A percentile compares a stretch with the other conserved stretches of the same genome.
These are phyloP conservation scores for Molossus molossus DNA, from an alignment of 2,797 vertebrate species.

Conservation along the genomic window DNA sequence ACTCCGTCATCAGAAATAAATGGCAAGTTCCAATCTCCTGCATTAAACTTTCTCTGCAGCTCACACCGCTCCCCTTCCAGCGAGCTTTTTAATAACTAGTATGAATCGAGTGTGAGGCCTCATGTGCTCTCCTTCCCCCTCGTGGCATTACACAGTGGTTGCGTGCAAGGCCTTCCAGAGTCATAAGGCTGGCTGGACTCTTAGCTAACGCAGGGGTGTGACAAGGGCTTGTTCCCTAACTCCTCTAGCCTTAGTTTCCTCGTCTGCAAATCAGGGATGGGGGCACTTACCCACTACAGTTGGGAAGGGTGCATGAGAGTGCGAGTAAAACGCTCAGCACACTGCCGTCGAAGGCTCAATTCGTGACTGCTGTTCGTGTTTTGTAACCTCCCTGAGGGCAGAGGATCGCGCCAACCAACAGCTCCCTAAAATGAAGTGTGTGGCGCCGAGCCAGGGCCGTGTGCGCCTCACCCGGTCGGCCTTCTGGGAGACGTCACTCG, in stretches of 20 bases:
- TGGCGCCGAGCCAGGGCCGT: neutral
- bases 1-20: slow-evolving; percentile 35
- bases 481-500: neutral
- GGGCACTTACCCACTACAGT: neutral
- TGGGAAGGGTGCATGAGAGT: neutral
- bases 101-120: neutral
- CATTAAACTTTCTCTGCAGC: neutral
- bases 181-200: neutral
- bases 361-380: neutral
- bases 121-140: neutral
- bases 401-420: neutral
- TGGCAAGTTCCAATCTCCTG: slow-evolving; percentile 1
- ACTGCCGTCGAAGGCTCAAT: neutral
- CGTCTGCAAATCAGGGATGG: neutral
- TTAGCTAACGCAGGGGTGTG: neutral
- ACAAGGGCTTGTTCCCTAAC: neutral
- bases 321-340: neutral
- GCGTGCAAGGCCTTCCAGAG: neutral
- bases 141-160: neutral
- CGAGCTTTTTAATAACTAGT: neutral
- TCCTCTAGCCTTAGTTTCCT: neutral
- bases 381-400: neutral
- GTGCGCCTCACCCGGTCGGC: neutral
- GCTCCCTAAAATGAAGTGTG: neutral
- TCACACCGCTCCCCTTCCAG: neutral